Evolutionary conservation across 2,888 invertebrate genomes (phyloP), one percentile per base, ranked within the genome.

Genomic region (Phortica okadai): DNA sequence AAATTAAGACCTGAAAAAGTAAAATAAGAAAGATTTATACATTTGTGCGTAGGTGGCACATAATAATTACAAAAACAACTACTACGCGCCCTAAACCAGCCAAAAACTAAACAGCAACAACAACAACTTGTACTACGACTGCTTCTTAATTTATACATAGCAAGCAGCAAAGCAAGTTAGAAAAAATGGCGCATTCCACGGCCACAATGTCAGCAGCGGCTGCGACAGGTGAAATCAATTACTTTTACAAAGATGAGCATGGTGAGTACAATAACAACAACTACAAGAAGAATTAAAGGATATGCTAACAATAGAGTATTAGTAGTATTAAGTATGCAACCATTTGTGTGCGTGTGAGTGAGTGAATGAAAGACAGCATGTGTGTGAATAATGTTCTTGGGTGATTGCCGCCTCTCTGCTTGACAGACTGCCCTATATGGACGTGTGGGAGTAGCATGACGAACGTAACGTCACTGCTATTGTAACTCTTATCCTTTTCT

Each of bases 171-270:
- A 77, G 70, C 64, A 77, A 76, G 42, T 7, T 54, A 70, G 74
- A 62, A 79, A 89, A 89, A 83, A 90, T 90, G 89, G 88, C 89
- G 83, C 89, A 90, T 82, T 88, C 86, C 77, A 83, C 88, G 76
- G 79, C 84, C 70, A 79, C 87, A 73, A 56, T 54, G 33, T 21
- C 54, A 33, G 25, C 54, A 56, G 25, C 54, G 11, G 70, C 54
- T 42, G 82, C 85, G 50, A 83, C 89, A 83, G 88, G 89, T 81
- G 91, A 91, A 88, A 85, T 91, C 76, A 90, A 90, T 82, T 90
- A 89, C 81, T 90, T 90, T 82, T 90, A 89, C 84, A 89, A 86
- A 82, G 90, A 91, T 84, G 91, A 89, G 77, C 86, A 91, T 85
- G 91, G 91, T 91, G 84, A 90, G 91, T 87, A 59, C 10, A 76